Conservation (phyloP, 1,140 invertebrate genomes). For the Hydropsyche tenuis region DNA sequence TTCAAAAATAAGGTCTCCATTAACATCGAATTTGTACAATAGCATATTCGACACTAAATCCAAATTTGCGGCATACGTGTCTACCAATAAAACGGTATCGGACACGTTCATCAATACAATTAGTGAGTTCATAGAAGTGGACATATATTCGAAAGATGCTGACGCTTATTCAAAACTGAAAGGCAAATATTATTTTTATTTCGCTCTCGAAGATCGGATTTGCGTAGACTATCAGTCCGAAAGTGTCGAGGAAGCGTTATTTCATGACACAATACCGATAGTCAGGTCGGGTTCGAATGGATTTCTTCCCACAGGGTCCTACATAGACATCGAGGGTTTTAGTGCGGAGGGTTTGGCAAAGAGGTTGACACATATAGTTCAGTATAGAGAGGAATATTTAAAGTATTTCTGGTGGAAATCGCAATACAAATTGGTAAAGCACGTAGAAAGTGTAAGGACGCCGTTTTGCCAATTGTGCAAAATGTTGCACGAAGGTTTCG, state of each 20-base stretch:
- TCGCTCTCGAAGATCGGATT: conserved; percentile 68
- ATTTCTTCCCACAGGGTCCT: conserved; percentile 62
- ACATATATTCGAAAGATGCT: conserved; percentile 72
- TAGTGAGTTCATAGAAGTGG: conserved; percentile 65
- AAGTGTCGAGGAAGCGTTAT: conserved; percentile 62
- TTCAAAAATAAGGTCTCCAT: no score
- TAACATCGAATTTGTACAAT: background rate
- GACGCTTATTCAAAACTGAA: conserved; percentile 51
- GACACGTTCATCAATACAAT: conserved; percentile 58
- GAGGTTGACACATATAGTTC: background rate
- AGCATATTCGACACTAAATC: conserved; percentile 51
- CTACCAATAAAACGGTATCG: conserved; percentile 64
- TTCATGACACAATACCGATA: conserved; percentile 62
- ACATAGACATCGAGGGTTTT: conserved; percentile 62
- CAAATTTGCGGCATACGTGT: conserved; percentile 66
- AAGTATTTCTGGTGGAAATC: conserved; percentile 25
- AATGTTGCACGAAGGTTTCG: background rate
- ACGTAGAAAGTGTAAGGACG: background rate
- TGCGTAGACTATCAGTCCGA: conserved; percentile 67
- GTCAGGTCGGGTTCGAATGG: conserved; percentile 64
- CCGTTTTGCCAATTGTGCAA: background rate
- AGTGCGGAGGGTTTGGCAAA: background rate
- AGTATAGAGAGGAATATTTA: conserved; percentile 7
- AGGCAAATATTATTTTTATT: conserved; percentile 68
- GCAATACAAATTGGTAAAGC: background rate